phyloP scores from a whole-genome alignment of 2,113 vertebrate species.

The Odocoileus hemionus region DNA sequence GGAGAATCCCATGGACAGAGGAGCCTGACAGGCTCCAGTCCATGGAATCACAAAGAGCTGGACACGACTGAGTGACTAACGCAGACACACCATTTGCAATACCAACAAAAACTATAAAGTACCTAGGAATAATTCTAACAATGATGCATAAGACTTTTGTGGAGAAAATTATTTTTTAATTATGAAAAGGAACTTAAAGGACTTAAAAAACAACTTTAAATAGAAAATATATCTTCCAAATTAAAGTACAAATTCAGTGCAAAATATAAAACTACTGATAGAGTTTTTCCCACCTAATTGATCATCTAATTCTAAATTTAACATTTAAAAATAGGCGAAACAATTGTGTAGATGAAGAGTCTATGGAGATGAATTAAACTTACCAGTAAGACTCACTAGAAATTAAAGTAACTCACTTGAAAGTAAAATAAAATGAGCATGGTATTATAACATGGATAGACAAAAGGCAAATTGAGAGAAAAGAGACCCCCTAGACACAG shows the following conservation, averaged over 20 bases:
- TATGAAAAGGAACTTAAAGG: not conserved
- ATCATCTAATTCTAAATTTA: not conserved
- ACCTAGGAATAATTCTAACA: not conserved
- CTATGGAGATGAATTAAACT: not conserved
- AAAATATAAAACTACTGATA: not conserved
- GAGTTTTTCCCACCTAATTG: not conserved
- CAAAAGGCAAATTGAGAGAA: not conserved
- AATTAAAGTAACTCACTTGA: not conserved
- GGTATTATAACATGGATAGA: not conserved
- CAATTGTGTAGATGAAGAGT: not conserved
- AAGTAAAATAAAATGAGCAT: not conserved
- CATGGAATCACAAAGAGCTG: not conserved
- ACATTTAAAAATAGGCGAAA: not conserved
- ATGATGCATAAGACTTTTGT: not conserved
- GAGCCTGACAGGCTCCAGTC: not conserved
- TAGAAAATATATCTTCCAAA: not conserved
- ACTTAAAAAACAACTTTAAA: not conserved
- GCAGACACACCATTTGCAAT: not conserved
- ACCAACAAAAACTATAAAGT: not conserved
- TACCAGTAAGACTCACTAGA: not conserved
- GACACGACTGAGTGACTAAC: not conserved
- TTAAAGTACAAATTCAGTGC: not conserved
- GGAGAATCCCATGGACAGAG: not conserved
- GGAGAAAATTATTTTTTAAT: not conserved
- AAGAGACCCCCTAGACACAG: not conserved